A percentile compares a stretch with the other conserved stretches of the same genome.
phyloP scores from a whole-genome alignment of 2,888 invertebrate species.

The Lepidonotus clava region DNA sequence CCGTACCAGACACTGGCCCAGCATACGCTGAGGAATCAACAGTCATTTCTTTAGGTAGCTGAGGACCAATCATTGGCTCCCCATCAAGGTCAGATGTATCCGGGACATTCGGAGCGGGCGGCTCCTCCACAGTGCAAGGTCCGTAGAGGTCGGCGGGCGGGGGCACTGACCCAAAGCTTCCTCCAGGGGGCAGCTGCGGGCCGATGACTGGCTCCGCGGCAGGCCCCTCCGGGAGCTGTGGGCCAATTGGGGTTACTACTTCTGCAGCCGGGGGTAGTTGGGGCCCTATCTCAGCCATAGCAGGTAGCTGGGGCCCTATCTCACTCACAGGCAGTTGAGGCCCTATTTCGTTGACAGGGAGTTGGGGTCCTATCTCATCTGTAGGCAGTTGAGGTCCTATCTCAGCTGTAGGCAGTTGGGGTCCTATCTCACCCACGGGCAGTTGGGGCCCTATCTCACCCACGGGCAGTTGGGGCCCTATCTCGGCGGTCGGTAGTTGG shows the following conservation, averaged over 20 bases:
- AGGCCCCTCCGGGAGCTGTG: too few relatives aligned
- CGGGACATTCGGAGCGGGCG: too few relatives aligned
- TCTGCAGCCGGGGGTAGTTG: background rate
- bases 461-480: background rate
- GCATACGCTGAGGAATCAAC: too few relatives aligned
- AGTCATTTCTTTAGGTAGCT: too few relatives aligned
- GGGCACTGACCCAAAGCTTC: conserved; percentile 21
- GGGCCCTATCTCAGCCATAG: background rate
- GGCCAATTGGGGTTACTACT: too few relatives aligned
- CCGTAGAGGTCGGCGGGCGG: background rate
- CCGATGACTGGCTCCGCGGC: background rate
- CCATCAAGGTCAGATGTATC: too few relatives aligned
- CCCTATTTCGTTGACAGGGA: too few relatives aligned
- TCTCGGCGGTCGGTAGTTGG: background rate
- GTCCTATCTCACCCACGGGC: background rate
- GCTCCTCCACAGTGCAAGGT: background rate
- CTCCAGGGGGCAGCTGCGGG: conserved; percentile 42
- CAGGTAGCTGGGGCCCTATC: background rate
- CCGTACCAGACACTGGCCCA: too few relatives aligned
- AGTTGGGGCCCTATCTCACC: conserved; percentile 15
- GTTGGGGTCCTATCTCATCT: background rate
- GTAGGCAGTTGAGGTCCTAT: background rate
- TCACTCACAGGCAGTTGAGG: background rate
- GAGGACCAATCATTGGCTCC: too few relatives aligned
- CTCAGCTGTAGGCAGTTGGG: background rate